Conservation (phyloP, 2,797 vertebrate genomes). For the Oreonectes daqikongensis region DNA sequence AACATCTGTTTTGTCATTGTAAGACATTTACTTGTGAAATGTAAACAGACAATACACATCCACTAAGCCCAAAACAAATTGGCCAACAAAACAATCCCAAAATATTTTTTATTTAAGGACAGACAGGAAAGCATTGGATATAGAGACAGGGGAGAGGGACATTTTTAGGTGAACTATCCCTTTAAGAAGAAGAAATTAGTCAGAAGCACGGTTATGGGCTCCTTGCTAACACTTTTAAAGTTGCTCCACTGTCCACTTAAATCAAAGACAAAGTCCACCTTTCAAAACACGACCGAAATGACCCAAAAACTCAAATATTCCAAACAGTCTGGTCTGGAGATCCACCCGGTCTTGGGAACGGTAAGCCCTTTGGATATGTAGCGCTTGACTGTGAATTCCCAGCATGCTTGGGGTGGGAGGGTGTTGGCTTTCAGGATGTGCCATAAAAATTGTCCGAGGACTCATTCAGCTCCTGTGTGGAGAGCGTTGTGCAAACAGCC, state of each 20-base stretch:
- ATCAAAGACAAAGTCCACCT: slow-evolving; percentile 24
- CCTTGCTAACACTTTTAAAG: neutral
- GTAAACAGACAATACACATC: neutral
- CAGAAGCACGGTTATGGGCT: neutral
- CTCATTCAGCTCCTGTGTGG: slow-evolving; percentile 31
- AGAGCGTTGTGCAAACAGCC: slow-evolving; percentile 49
- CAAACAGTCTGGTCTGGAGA: slow-evolving; percentile 12
- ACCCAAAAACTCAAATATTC: slow-evolving; percentile 6
- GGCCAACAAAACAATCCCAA: neutral
- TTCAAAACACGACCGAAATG: slow-evolving; percentile 12
- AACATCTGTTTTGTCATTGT: neutral
- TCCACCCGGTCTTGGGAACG: slow-evolving; percentile 7
- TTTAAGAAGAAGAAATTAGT: too few species aligned
- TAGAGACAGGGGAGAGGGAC: too few species aligned
- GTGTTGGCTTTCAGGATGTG: slow-evolving; percentile 44
- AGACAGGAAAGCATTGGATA: too few species aligned
- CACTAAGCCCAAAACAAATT: neutral
- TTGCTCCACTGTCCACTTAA: neutral
- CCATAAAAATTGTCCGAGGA: slow-evolving; percentile 5
- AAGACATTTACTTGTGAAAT: neutral
- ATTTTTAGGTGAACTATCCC: too few species aligned
- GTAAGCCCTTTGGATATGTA: slow-evolving; percentile 23
- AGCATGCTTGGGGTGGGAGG: slow-evolving; percentile 46
- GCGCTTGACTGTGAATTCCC: slow-evolving; percentile 46
- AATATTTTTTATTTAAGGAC: too few species aligned